Evolutionary conservation across 2,113 vertebrate genomes (phyloP).

Genomic region (Pica pica): DNA sequence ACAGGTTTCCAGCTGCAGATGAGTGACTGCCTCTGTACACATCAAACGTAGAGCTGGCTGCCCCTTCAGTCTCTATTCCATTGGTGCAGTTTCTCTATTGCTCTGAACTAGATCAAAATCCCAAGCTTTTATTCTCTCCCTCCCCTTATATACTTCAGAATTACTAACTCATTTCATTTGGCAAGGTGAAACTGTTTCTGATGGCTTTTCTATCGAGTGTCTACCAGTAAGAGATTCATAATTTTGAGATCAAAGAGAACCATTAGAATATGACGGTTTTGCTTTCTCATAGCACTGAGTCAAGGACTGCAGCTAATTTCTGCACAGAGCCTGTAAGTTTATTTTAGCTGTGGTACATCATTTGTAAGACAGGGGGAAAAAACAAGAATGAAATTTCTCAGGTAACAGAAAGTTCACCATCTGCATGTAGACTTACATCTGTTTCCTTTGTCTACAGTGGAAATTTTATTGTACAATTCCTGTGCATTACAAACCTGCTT

Average conservation of each 20-base stretch:
- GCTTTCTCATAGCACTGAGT: not conserved
- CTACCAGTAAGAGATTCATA: not conserved
- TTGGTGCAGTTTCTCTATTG: not conserved
- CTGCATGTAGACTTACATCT: not conserved
- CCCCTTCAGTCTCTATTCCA: not conserved
- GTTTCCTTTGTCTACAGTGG: not conserved
- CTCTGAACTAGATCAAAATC: not conserved
- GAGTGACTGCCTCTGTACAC: not conserved
- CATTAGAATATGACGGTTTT: not conserved
- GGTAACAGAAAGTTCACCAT: slow-evolving; percentile 21
- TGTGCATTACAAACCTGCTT: not conserved
- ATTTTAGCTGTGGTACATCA: not conserved
- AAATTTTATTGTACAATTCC: not conserved
- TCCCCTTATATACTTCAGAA: not conserved
- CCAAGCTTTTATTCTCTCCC: not conserved
- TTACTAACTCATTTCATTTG: not conserved
- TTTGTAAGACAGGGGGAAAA: not conserved
- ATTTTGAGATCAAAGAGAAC: not conserved
- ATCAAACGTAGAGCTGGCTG: not conserved
- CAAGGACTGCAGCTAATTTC: not conserved
- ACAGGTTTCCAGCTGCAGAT: not conserved
- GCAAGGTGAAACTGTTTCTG: not conserved
- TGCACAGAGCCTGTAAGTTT: not conserved
- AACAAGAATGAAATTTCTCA: not conserved
- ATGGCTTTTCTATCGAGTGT: not conserved